Evolutionary conservation across 1,140 invertebrate genomes (phyloP), one percentile per base, ranked within the genome.

Genomic region (Heliconius himera): DNA sequence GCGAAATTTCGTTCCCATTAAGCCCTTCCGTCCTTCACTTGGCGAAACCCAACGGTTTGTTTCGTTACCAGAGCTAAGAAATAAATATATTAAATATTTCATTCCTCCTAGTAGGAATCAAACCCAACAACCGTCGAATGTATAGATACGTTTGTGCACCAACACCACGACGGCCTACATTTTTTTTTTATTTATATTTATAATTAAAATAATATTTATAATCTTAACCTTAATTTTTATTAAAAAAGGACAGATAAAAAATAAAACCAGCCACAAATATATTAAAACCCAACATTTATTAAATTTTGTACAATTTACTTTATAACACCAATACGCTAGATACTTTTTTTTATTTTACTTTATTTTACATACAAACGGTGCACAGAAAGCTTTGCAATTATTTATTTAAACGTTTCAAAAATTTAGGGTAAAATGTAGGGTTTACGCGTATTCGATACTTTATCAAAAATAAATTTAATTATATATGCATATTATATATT

Each of bases 251-350:
- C 60, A 46, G 29, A 26, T 51, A 60, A 54, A 80, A 81, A 73
- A 51, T 51, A 51, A 60, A 84, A 80, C 78, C 60, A 29, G 8
- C 13, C 26, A 66, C 60, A 77, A 56, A 76, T n/a, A 36, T 60
- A 51, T 46, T 83, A 84, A 86, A 84, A 88, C 85, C 82, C 88
- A 92, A 92, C 91, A 87, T 93, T 91, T 93, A 93, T 91, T 93
- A 93, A 93, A 91, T 91, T 91, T 90, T 91, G 89, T 91, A 91
- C 87, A 90, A 88, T 88, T 89, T 87, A 89, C 87, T 66, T 60
- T 89, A 74, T 88, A 91, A 91, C 91, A 91, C 84, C 87, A 84
- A 87, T 87, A 71, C 70, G 46, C 81, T 80, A 80, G 71, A 54
- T 73, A 80, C 60, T 60, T 79, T 75, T 91, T 11, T 66, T 66